Evolutionary conservation across 2,888 invertebrate genomes (phyloP).

Genomic region (Andrena chrysosceles): DNA sequence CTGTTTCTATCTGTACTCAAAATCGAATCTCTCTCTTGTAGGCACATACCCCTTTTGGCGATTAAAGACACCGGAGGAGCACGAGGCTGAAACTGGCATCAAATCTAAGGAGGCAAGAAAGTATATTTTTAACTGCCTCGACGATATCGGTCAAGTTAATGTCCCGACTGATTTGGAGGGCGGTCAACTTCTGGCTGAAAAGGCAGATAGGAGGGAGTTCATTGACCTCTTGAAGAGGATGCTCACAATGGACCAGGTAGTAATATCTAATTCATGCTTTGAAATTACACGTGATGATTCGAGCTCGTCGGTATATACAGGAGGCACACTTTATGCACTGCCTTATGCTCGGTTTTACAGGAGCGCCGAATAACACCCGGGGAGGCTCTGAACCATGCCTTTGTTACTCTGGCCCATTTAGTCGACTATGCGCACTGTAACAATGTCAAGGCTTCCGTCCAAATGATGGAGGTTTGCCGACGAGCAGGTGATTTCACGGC

Average conservation of each 20-base stretch:
- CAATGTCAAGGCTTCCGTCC: slow-evolving; percentile 98
- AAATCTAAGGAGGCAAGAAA: slow-evolving; percentile 99
- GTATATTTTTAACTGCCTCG: slow-evolving; percentile 99
- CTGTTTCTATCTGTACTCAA: not conserved
- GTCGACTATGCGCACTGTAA: slow-evolving; percentile 98
- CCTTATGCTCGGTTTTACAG: slow-evolving; percentile 83
- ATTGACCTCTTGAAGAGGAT: slow-evolving; percentile 99
- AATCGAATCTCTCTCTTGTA: slow-evolving; percentile 35
- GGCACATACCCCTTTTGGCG: slow-evolving; percentile 93
- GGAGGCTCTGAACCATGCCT: slow-evolving; percentile 97
- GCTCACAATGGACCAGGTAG: slow-evolving; percentile 98
- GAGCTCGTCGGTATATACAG: not conserved
- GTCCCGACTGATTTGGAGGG: slow-evolving; percentile 99
- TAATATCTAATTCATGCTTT: slow-evolving; percentile 84
- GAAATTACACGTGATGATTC: not conserved
- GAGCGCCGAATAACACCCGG: slow-evolving; percentile 98
- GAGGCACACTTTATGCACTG: not conserved
- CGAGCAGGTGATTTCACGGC: slow-evolving; percentile 86
- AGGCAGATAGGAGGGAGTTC: slow-evolving; percentile 98
- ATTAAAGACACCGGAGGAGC: slow-evolving; percentile 98
- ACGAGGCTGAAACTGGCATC: slow-evolving; percentile 98
- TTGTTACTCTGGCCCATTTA: slow-evolving; percentile 96
- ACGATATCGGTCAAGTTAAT: slow-evolving; percentile 98
- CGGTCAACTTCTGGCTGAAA: slow-evolving; percentile 97
- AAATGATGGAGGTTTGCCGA: slow-evolving; percentile 96